A percentile compares a stretch with the other conserved stretches of the same genome.
Evolutionary conservation across 2,113 vertebrate species (phyloP).

Genomic region (Oxyura jamaicensis): DNA sequence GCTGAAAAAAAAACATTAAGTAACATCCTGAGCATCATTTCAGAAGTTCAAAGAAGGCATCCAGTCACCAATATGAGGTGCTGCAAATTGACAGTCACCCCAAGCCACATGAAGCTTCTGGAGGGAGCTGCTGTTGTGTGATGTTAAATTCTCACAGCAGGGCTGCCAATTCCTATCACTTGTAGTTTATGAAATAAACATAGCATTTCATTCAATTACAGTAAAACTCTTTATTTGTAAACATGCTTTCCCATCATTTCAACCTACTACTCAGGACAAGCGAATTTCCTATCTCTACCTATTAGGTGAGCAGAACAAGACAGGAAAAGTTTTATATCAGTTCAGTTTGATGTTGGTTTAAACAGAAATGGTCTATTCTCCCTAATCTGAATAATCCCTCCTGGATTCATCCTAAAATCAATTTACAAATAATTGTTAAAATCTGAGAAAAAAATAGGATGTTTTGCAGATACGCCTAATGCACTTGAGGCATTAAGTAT

Average conservation of each 20-base stretch:
- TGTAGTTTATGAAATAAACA: constrained; percentile 27
- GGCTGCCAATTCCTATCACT: background rate
- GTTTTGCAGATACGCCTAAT: background rate
- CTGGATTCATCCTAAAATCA: background rate
- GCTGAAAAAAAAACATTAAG: background rate
- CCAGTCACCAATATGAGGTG: background rate
- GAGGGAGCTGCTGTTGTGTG: background rate
- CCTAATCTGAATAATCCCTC: background rate
- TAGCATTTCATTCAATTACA: background rate
- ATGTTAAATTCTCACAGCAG: background rate
- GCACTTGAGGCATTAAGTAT: background rate
- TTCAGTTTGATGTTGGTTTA: background rate
- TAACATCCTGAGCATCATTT: background rate
- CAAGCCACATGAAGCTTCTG: background rate
- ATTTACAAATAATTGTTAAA: background rate
- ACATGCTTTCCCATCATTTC: background rate
- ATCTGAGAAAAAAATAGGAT: background rate
- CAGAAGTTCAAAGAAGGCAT: constrained; percentile 1
- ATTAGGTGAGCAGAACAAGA: background rate
- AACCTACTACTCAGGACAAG: background rate
- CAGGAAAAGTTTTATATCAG: background rate
- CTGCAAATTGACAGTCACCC: constrained; percentile 2
- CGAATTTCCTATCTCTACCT: background rate
- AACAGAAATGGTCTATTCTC: background rate
- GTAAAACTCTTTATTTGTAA: background rate